Evolutionary conservation across 2,888 invertebrate species (phyloP), one percentile per base, ranked within the genome.

Genomic region (Xestia sexstrigata): DNA sequence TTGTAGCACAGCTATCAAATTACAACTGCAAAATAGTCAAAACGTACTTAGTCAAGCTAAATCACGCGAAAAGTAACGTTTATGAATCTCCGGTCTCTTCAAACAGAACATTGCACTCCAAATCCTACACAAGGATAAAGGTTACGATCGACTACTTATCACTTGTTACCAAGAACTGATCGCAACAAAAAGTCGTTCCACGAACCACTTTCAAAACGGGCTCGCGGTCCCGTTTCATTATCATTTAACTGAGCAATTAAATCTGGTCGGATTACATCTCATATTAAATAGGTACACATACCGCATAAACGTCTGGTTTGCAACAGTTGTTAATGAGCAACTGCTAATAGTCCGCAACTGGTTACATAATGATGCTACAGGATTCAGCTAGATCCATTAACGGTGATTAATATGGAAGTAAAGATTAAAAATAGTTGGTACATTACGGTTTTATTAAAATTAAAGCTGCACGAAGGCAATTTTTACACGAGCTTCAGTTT

Each of bases 161-260:
- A 67, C 60, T 55, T 66, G 55, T 66, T 75, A 62, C 74, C 42
- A 67, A 58, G 76, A 77, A 84, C 70, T 39, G 42, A 70, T 66
- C 60, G 39, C 49, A 23, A 62, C 65, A 74, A 71, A 76, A 84
- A 74, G 52, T 63, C 69, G 70, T 84, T 84, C 82, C 42, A 65
- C 67, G 85, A 84, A 78, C 65, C 42, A 83, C 87, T 87, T 87
- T 87, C 85, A 74, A 87, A 86, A 79, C 70, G 62, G 60, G 76
- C 76, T 69, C 67, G 60, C 58, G 42, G 70, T 80, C 86, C 77
- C 70, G 81, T 81, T 81, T 73, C 69, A 72, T 80, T 87, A 86
- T 82, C 76, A 84, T 84, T 79, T 75, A 79, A 79, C 70, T 80
- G 76, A 78, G 81, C 79, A 87, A 81, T 87, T 81, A 80, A 81